Evolutionary conservation across 2,113 vertebrate genomes (phyloP).

Genomic region (Pteruthius melanotis): DNA sequence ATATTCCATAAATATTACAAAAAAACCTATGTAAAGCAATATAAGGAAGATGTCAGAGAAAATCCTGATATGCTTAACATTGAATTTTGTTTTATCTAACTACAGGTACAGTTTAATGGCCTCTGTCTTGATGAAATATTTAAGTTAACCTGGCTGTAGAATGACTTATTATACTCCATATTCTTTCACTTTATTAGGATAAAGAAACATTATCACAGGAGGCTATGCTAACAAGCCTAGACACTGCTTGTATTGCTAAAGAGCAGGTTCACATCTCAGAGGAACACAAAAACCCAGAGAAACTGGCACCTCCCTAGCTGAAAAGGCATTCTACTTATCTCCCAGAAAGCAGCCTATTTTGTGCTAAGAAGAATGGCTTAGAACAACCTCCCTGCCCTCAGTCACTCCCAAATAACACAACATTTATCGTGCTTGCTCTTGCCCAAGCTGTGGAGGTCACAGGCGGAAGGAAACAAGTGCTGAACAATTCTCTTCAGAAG

Average conservation of each 20-base stretch:
- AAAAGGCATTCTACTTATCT: conserved; percentile 15
- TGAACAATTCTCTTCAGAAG: neutral
- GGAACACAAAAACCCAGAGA: neutral
- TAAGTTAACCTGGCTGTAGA: conserved; percentile 32
- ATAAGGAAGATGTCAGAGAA: neutral
- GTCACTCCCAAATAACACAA: neutral
- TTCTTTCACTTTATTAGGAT: conserved; percentile 19
- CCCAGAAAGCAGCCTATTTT: neutral
- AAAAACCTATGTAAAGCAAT: neutral
- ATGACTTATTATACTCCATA: conserved; percentile 5
- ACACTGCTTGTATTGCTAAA: neutral
- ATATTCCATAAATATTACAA: neutral
- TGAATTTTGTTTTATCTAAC: conserved; percentile 26
- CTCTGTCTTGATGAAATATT: conserved; percentile 51
- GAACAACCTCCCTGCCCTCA: neutral
- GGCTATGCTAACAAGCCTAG: conserved; percentile 8
- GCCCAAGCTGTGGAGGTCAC: neutral
- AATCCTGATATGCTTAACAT: neutral
- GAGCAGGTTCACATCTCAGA: conserved; percentile 2
- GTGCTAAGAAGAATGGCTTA: neutral
- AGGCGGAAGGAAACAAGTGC: neutral
- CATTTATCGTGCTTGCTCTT: neutral
- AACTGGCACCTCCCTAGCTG: neutral
- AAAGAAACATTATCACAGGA: conserved; percentile 32
- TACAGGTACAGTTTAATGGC: conserved; percentile 6